These are phyloP conservation scores for Sinopyrophorus schimmeli DNA, from an alignment of 2,888 invertebrate genomes.

Conservation along the genomic window DNA sequence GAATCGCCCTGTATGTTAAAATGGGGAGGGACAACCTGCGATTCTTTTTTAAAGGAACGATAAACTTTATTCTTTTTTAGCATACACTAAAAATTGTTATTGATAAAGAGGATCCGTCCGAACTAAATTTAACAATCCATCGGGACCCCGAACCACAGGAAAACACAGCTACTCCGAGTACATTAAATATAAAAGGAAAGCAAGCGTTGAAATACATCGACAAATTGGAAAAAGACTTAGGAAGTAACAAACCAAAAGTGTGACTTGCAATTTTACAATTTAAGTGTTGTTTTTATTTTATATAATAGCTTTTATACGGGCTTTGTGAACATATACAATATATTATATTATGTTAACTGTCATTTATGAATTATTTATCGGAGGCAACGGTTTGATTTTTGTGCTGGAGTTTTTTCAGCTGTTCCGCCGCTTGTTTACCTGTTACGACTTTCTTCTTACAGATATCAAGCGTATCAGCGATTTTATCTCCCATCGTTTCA, in stretches of 20 bases:
- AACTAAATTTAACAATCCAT: constrained; percentile 2
- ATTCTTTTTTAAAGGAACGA: too few species aligned
- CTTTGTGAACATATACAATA: constrained; percentile 2
- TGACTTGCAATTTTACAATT: constrained; percentile 2
- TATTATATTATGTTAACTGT: constrained; percentile 6
- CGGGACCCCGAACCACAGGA: background rate
- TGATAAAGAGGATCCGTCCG: constrained; percentile 6
- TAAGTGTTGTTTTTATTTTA: background rate
- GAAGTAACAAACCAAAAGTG: constrained; percentile 9
- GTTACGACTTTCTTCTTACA: constrained; percentile 44
- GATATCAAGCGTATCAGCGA: constrained; percentile 51
- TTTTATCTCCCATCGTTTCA: constrained; percentile 52
- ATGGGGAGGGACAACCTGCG: too few species aligned
- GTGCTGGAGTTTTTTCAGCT: constrained; percentile 41
- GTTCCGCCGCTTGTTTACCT: constrained; percentile 44
- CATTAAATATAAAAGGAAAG: constrained; percentile 6
- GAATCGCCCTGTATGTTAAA: too few species aligned
- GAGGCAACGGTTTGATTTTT: constrained; percentile 28
- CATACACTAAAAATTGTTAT: background rate
- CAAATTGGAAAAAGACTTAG: constrained; percentile 15
- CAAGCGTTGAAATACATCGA: constrained; percentile 14
- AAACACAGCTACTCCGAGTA: background rate
- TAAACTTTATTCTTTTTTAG: too few species aligned
- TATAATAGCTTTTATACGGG: too few species aligned
- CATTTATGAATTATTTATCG: constrained; percentile 4